Conservation (phyloP, 2,113 vertebrate species). For the Cettia cetti region DNA sequence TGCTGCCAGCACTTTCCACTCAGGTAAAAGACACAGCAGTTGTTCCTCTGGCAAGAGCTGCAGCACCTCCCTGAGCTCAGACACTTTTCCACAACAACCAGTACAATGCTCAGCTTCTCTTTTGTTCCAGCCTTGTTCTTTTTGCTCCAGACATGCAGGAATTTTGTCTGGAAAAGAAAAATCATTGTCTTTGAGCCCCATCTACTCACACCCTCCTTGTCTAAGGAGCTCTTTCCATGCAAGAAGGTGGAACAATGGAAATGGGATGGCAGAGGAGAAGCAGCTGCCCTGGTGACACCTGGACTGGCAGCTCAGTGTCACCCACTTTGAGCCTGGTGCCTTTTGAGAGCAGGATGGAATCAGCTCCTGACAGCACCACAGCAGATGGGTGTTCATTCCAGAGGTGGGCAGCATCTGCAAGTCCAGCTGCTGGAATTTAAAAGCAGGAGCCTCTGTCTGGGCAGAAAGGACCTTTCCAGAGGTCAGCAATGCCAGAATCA, state of each 20-base stretch:
- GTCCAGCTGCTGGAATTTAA: background rate
- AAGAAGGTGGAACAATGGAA: no score
- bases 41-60: background rate
- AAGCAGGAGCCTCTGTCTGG: background rate
- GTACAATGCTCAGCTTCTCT: no score
- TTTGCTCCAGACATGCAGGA: background rate
- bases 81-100: background rate
- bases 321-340: rapidly evolving
- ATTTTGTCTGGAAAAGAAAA: background rate
- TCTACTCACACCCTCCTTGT: background rate
- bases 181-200: background rate
- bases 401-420: background rate
- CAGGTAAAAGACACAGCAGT: background rate
- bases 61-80: background rate
- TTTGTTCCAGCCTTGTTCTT: background rate
- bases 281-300: background rate
- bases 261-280: background rate
- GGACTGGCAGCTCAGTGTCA: background rate
- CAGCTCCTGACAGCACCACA: background rate
- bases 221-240: background rate
- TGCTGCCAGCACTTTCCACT: background rate
- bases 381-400: background rate
- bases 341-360: background rate
- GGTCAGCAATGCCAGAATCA: background rate
- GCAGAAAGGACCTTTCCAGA: background rate